Percentiles rank a stretch among this genome's conserved stretches.
Evolutionary conservation across 2,888 invertebrate species (phyloP).

Genomic region (Scaptomyza tumidula): DNA sequence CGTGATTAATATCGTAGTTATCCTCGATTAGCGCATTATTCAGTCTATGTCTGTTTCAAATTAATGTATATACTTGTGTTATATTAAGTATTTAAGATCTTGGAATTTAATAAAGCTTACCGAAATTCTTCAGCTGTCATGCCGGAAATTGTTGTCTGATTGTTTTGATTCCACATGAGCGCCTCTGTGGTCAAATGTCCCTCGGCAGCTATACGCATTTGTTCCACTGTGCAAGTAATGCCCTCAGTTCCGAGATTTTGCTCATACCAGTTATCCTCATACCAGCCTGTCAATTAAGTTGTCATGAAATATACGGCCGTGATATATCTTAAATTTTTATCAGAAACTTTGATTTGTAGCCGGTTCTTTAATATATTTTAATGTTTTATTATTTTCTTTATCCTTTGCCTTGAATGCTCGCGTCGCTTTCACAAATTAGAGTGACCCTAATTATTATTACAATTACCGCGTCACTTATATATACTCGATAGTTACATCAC

Average conservation of each 20-base stretch:
- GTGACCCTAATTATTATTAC: not conserved
- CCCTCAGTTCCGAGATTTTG: conserved; percentile 93
- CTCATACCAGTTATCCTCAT: conserved; percentile 99
- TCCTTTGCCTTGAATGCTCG: too few relatives aligned
- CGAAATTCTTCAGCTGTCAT: conserved; percentile 97
- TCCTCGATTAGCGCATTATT: conserved; percentile 92
- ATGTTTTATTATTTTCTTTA: not conserved
- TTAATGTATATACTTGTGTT: not conserved
- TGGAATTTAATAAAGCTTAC: conserved; percentile 80
- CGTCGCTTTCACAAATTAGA: not conserved
- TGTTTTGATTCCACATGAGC: conserved; percentile 99
- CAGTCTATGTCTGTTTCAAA: conserved; percentile 88
- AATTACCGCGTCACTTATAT: too few relatives aligned
- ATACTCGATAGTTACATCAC: too few relatives aligned
- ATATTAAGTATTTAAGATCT: not conserved
- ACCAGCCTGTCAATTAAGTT: conserved; percentile 90
- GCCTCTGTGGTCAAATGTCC: conserved; percentile 99
- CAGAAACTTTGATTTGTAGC: not conserved
- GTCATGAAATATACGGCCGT: not conserved
- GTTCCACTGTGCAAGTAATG: conserved; percentile 95
- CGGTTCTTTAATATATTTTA: not conserved
- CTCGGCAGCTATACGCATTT: conserved; percentile 97
- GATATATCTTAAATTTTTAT: not conserved
- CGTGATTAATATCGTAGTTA: conserved; percentile 94
- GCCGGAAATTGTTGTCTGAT: conserved; percentile 96